These are phyloP conservation scores for Cremastinae sp. DNA, from an alignment of 2,888 invertebrate genomes.

Conservation along the genomic window DNA sequence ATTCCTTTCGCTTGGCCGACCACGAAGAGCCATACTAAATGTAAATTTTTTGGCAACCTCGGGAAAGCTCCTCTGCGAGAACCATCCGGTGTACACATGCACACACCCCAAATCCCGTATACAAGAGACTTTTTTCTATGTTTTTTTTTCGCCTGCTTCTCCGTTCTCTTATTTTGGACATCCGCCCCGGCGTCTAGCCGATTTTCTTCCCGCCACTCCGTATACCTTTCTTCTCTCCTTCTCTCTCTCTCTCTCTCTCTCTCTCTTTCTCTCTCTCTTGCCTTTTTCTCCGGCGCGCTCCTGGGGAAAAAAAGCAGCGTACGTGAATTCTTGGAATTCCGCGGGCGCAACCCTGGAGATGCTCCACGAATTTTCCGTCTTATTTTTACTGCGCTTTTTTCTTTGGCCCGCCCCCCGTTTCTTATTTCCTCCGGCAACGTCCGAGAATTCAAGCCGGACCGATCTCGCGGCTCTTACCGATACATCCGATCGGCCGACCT, in stretches of 20 bases:
- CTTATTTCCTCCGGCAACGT: neutral
- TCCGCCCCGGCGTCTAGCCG: too few species aligned
- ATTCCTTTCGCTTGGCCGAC: conserved; percentile 39
- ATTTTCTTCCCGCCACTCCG: conserved; percentile 19
- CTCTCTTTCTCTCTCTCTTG: conserved; percentile 23
- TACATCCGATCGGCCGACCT: conserved; percentile 61
- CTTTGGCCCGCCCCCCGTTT: conserved; percentile 10
- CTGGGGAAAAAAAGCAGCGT: conserved; percentile 39
- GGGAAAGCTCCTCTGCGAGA: conserved; percentile 22
- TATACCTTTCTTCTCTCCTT: conserved; percentile 5
- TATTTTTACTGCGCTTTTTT: conserved; percentile 31
- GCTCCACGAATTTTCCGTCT: conserved; percentile 23
- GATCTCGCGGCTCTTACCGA: conserved; percentile 30
- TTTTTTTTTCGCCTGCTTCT: conserved; percentile 19
- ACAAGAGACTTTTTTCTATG: neutral
- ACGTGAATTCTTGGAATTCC: conserved; percentile 56
- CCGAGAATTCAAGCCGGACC: conserved; percentile 47
- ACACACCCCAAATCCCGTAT: neutral
- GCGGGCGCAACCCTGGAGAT: conserved; percentile 31
- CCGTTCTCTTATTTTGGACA: conserved; percentile 16
- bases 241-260: conserved; percentile 15
- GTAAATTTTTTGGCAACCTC: conserved; percentile 72
- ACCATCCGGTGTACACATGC: conserved; percentile 8
- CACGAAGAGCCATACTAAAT: conserved; percentile 63
- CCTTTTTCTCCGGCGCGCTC: conserved; percentile 4